Evolutionary conservation across 2,113 vertebrate species (phyloP), one percentile per base, ranked within the genome.

Genomic region (Eulemur macaco): DNA sequence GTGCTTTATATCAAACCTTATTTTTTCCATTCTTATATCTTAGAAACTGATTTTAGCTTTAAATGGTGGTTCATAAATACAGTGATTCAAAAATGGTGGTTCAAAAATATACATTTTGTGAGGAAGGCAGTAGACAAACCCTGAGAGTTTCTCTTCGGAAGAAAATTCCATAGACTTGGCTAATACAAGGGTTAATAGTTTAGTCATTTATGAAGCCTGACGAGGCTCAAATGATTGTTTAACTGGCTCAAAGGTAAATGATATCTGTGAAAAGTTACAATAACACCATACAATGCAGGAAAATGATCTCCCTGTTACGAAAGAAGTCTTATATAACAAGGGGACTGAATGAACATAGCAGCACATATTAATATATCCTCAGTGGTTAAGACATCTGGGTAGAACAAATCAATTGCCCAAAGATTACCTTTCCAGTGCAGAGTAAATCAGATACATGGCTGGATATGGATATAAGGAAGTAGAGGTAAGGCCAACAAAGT

Each of bases 201-300:
- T 31, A 83, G 10, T 85, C 23, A 14, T 21, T 10, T 50, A 31
- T 1, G 3, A 78, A 93, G 37, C 50, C 23, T 50, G 31, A 15
- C 15, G 37, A 84, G 54, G 10, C 42, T 92, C 15, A 45, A n/a
- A 12, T 83, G 60, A 71, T 96, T 93, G 31, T 34, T 82, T 63
- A 87, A 58, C 25, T 81, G n/a, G 74, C 76, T 95, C 42, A 96
- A 94, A 93, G 47, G 25, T 76, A 97, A 85, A 58, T 37, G 63
- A 87, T 69, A 47, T 6, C 2, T 80, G 6, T 83, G 69, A 47
- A 90, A 45, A 94, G 69, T 66, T 78, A 39, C 27, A 88, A 45
- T 13, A n/a, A 1, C 25, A 60, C 34, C 10, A 4, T 50, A 1
- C 8, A 27, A 29, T 29, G 2, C 71, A 11, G 23, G 47, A 69